Evolutionary conservation across 2,113 vertebrate genomes (phyloP).

Genomic region (Excalfactoria chinensis): DNA sequence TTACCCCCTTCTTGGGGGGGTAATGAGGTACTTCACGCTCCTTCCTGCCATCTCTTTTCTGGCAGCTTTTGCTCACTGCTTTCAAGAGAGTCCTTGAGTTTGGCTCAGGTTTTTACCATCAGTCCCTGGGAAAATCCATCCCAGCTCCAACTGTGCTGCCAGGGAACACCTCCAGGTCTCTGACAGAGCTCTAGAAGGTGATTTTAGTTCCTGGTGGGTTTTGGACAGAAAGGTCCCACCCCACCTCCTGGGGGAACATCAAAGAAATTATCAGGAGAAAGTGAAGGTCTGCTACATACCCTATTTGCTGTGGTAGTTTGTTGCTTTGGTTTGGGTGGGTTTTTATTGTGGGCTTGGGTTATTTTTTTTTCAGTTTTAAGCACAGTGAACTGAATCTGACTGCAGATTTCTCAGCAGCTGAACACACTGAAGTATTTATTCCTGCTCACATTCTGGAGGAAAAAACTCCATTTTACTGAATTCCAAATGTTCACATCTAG

Average conservation of each 20-base stretch:
- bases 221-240: not conserved
- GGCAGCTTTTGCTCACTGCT: not conserved
- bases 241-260: not conserved
- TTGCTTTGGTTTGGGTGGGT: not conserved
- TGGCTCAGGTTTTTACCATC: not conserved
- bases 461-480: not conserved
- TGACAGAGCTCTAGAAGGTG: not conserved
- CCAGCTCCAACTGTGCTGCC: not conserved
- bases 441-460: not conserved
- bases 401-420: slow-evolving; percentile 3
- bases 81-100: not conserved
- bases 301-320: not conserved
- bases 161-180: not conserved
- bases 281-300: not conserved
- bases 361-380: not conserved
- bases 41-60: not conserved
- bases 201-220: not conserved
- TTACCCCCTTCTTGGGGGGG: not conserved
- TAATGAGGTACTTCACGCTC: not conserved
- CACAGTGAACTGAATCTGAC: not conserved
- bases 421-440: not conserved
- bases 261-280: not conserved
- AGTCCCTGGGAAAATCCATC: not conserved
- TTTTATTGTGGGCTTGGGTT: not conserved
- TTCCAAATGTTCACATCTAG: not conserved